Conservation (phyloP, 1,140 invertebrate genomes). For the Oedothorax gibbosus region DNA sequence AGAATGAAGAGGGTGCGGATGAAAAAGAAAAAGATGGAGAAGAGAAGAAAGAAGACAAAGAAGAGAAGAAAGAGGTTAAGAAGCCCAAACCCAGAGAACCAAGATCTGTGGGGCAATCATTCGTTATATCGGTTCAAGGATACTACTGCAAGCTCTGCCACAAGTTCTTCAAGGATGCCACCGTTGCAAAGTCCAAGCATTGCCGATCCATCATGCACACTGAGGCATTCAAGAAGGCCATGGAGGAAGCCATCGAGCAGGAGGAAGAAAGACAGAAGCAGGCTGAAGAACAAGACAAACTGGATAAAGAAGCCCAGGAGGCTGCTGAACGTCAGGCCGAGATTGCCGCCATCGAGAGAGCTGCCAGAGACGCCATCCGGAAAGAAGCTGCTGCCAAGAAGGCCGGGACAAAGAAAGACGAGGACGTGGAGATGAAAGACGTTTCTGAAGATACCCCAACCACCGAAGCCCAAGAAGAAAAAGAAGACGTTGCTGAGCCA, state of each 20-base stretch:
- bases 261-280: slow-evolving; percentile 52
- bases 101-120: slow-evolving; percentile 50
- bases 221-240: slow-evolving; percentile 48
- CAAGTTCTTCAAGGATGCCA: slow-evolving; percentile 57
- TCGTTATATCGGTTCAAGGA: slow-evolving; percentile 56
- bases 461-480: slow-evolving; percentile 1
- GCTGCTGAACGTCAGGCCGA: slow-evolving; percentile 60
- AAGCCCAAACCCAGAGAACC: slow-evolving; percentile 48
- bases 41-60: slow-evolving; percentile 37
- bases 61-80: slow-evolving; percentile 45
- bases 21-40: slow-evolving; percentile 55
- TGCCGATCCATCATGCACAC: slow-evolving; percentile 52
- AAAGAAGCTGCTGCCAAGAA: slow-evolving; percentile 48
- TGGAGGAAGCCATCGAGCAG: slow-evolving; percentile 50
- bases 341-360: slow-evolving; percentile 38
- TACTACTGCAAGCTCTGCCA: slow-evolving; percentile 59
- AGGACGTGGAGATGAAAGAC: slow-evolving; percentile 59
- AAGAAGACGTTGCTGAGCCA: slow-evolving; percentile 19
- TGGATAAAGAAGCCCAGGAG: slow-evolving; percentile 62
- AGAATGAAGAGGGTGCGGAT: slow-evolving; percentile 60
- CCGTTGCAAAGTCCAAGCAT: slow-evolving; percentile 55
- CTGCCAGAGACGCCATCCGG: slow-evolving; percentile 36
- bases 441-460: slow-evolving; percentile 24
- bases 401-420: slow-evolving; percentile 11
- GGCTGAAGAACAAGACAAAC: slow-evolving; percentile 60